Base-by-base conservation (phyloP, 2,888 invertebrate species). In the Bombylius major region DNA sequence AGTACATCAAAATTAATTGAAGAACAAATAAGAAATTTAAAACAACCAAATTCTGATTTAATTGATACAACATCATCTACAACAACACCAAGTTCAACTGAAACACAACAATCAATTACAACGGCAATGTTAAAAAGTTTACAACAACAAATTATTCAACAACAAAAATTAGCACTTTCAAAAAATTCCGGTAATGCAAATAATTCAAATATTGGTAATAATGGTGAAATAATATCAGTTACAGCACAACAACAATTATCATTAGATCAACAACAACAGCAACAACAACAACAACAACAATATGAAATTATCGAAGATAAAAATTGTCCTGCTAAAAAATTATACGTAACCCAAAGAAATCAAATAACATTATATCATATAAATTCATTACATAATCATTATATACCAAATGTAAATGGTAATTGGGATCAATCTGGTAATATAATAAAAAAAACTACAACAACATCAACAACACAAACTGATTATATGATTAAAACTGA, bases 371-470 rank as follows among this genome's bases (percentile, higher is more conserved):
- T 71, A 51, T 76, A 75, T 61, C 77, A 79, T 60, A 77, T 85
- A 56, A 73, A 75, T 58, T 75, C 77, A 56, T 71, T 82, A 56
- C 82, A 82, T 68, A 73, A 80, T 67, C 74, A 71, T 47, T 73
- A 68, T 60, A 71, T 82, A 61, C 77, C 79, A 52, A 81, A 82
- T 59, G 73, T 83, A 51, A 83, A 82, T 69, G 83, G 82, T 61
- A 81, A 80, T 58, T 75, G 78, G 72, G 31, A 68, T 62, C 62
- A 61, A 73, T 69, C 72, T 11, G 44, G 48, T 23, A 47, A 31
- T 31, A 47, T 23, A 47, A 47, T 31, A 23, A 47, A 9, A 47
- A 47, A 31, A 23, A 56, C 48, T 51, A 54, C n/a, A 45, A 51
- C 8, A 53, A 58, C 32, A 33, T 8, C 39, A 42, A 58, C 32